phyloP scores from a whole-genome alignment of 2,113 vertebrate genomes.

The Periophthalmodon schlosseri region DNA sequence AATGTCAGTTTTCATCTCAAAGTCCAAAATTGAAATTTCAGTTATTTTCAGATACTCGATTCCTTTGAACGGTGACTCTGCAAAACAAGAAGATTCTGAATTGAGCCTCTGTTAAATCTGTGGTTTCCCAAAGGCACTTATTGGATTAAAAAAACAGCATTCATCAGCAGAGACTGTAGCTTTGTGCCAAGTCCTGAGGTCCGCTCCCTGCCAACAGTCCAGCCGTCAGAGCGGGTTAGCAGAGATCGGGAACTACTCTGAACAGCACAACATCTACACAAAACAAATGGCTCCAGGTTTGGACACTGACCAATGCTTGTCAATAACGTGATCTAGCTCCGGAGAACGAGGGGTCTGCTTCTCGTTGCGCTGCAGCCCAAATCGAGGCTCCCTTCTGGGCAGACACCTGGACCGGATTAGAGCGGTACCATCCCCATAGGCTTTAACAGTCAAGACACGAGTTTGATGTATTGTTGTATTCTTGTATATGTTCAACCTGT shows the following conservation, averaged over 20 bases:
- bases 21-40: no score
- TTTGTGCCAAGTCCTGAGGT: neutral
- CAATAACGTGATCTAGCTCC: slow-evolving; percentile 10
- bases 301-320: slow-evolving; percentile 27
- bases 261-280: neutral
- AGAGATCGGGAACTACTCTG: neutral
- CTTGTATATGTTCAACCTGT: neutral
- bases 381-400: slow-evolving; percentile 50
- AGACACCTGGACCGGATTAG: slow-evolving; percentile 63
- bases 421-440: slow-evolving; percentile 32
- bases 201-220: neutral
- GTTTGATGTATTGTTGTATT: neutral
- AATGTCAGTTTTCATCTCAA: no score
- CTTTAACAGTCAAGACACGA: slow-evolving; percentile 16
- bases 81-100: neutral
- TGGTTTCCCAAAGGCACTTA: neutral
- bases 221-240: neutral
- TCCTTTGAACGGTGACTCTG: no score
- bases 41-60: no score
- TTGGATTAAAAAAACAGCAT: neutral
- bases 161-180: neutral
- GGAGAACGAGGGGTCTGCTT: slow-evolving; percentile 40
- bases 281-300: slow-evolving; percentile 14
- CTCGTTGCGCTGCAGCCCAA: slow-evolving; percentile 40
- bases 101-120: neutral